Percentiles rank a stretch among this genome's conserved stretches.
Evolutionary conservation across 2,797 vertebrate species (phyloP).

Genomic region (Heteromormyrus szaboi): DNA sequence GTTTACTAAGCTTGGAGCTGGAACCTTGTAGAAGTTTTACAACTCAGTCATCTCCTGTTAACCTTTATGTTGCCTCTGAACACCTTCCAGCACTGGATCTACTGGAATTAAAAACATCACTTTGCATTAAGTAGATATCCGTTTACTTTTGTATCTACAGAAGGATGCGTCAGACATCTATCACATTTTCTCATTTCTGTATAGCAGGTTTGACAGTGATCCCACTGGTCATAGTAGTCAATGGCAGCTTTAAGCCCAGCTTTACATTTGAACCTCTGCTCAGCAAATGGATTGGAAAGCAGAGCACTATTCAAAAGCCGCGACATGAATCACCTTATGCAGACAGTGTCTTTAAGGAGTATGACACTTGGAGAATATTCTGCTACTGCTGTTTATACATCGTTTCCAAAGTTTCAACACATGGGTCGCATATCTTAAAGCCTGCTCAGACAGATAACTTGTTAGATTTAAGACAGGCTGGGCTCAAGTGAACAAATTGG

Average conservation of each 20-base stretch:
- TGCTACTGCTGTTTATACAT: not conserved
- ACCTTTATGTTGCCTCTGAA: not conserved
- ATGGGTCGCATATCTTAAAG: not conserved
- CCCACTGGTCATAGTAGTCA: not conserved
- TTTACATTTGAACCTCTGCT: not conserved
- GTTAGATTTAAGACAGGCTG: not conserved
- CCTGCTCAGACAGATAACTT: not conserved
- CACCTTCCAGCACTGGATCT: not conserved
- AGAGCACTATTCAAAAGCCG: not conserved
- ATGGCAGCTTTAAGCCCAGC: not conserved
- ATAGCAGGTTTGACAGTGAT: not conserved
- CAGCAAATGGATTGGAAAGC: not conserved
- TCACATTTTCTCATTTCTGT: not conserved
- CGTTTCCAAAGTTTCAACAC: not conserved
- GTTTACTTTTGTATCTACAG: not conserved
- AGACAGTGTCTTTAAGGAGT: not conserved
- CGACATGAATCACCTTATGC: not conserved
- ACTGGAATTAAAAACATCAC: not conserved
- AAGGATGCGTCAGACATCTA: not conserved
- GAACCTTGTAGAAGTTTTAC: not conserved
- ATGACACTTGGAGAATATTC: not conserved
- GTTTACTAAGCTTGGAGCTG: not conserved
- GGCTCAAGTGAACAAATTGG: not conserved
- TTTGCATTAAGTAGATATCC: not conserved
- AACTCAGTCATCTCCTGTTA: not conserved